These are phyloP conservation scores for Conus canariensis DNA, from an alignment of 2,888 invertebrate genomes.

Conservation along the genomic window DNA sequence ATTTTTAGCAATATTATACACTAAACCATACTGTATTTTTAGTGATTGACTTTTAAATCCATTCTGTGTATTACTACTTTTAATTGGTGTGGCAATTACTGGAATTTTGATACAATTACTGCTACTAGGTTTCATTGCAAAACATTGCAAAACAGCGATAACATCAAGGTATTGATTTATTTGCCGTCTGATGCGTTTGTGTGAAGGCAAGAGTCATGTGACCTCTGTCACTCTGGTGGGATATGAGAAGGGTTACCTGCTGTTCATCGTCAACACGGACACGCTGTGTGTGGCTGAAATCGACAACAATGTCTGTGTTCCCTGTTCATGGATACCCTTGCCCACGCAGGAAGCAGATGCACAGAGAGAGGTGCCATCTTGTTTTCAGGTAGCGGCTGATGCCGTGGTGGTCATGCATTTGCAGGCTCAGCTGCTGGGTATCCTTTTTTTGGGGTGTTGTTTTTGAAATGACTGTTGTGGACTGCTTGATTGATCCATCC, in stretches of 20 bases:
- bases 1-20: too few relatives aligned
- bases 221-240: slow-evolving; percentile 13
- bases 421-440: slow-evolving; percentile 43
- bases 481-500: too few relatives aligned
- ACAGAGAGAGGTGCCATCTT: not conserved
- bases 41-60: too few relatives aligned
- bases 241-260: slow-evolving; percentile 32
- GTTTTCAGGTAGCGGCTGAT: slow-evolving; percentile 42
- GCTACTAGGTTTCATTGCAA: too few relatives aligned
- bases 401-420: slow-evolving; percentile 44
- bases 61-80: too few relatives aligned
- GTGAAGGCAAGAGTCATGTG: not conserved
- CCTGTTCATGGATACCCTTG: slow-evolving; percentile 37
- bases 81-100: too few relatives aligned
- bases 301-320: slow-evolving; percentile 24
- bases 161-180: too few relatives aligned
- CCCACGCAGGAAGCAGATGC: not conserved
- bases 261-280: slow-evolving; percentile 31
- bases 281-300: slow-evolving; percentile 33
- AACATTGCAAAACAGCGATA: too few relatives aligned
- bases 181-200: not conserved
- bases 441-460: slow-evolving; percentile 45
- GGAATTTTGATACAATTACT: too few relatives aligned
- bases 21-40: too few relatives aligned
- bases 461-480: too few relatives aligned